Percentiles rank a stretch among this genome's conserved stretches.
phyloP scores from a whole-genome alignment of 2,888 invertebrate genomes.

The Caenorhabditis sp. region DNA sequence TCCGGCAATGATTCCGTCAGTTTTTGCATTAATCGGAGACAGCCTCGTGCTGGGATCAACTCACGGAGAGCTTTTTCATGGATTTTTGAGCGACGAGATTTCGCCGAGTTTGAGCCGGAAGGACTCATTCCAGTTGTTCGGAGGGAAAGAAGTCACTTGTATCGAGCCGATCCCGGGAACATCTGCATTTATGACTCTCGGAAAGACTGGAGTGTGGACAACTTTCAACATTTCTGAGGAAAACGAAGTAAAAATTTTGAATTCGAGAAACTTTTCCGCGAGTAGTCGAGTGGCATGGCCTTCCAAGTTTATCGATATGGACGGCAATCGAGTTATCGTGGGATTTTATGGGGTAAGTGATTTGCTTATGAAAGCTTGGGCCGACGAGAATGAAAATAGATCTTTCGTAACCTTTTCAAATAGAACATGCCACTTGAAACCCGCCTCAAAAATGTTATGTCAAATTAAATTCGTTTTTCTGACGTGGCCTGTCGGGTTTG shows the following conservation, averaged over 20 bases:
- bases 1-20: constrained; percentile 33
- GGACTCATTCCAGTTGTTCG: too few species aligned
- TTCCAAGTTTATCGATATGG: constrained; percentile 8
- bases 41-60: constrained; percentile 29
- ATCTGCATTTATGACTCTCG: constrained; percentile 19
- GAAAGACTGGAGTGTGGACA: constrained; percentile 41
- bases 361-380: too few species aligned
- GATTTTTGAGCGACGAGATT: neutral
- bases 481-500: too few species aligned
- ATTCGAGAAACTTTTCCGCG: constrained; percentile 25
- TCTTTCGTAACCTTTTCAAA: too few species aligned
- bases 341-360: constrained; percentile 50
- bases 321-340: constrained; percentile 5
- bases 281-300: constrained; percentile 44
- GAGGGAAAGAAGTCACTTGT: constrained; percentile 41
- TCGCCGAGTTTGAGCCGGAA: constrained; percentile 5
- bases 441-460: too few species aligned
- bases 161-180: constrained; percentile 1
- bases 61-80: constrained; percentile 29
- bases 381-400: too few species aligned
- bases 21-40: neutral
- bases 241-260: neutral
- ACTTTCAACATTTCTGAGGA: constrained; percentile 3
- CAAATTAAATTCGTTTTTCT: too few species aligned
- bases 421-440: too few species aligned